phyloP scores from a whole-genome alignment of 2,113 vertebrate genomes.

The Dasyornis broadbenti region DNA sequence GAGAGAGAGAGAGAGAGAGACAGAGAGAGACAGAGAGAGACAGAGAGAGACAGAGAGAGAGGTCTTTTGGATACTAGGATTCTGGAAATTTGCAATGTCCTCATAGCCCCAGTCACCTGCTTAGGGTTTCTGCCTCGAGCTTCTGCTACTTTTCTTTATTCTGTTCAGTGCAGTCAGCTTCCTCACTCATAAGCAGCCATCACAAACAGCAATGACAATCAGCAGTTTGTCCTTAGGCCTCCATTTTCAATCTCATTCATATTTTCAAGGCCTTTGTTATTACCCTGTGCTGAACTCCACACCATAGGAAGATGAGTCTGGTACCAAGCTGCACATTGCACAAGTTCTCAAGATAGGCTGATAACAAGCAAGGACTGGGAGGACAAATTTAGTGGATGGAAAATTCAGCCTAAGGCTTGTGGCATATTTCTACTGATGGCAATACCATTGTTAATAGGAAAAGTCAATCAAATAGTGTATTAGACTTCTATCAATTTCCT shows the following conservation, averaged over 20 bases:
- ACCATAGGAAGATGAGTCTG: background rate
- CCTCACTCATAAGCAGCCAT: accelerated
- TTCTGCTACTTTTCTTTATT: background rate
- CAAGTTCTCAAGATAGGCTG: background rate
- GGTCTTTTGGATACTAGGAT: background rate
- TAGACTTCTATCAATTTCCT: background rate
- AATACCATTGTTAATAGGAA: background rate
- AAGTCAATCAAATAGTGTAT: background rate
- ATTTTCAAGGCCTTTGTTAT: background rate
- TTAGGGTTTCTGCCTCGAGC: background rate
- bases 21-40: accelerated
- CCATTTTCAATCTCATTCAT: background rate
- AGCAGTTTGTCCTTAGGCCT: background rate
- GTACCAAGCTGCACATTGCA: background rate
- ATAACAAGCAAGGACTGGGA: background rate
- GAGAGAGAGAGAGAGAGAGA: too few relatives aligned
- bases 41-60: too few relatives aligned
- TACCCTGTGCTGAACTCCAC: background rate
- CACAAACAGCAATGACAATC: background rate
- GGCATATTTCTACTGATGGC: background rate
- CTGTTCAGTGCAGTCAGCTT: background rate
- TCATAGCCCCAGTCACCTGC: accelerated
- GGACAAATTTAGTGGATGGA: background rate
- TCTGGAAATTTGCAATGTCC: background rate
- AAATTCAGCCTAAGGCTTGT: background rate